Conservation (phyloP, 2,113 vertebrate genomes). For the Carassius carassius region DNA sequence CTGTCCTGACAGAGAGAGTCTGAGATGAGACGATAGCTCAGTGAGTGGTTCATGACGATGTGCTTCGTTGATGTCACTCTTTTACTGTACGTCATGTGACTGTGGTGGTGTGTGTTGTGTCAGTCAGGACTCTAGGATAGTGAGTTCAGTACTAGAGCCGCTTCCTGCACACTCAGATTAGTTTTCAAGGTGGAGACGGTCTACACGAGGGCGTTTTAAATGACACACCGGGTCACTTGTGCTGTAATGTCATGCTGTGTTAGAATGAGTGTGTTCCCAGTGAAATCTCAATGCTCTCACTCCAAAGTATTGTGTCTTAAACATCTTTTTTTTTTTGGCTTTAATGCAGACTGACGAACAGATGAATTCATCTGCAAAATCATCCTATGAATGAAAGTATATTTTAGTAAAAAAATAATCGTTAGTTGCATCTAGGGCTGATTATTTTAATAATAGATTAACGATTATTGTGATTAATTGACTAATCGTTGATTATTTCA, state of each 20-base stretch:
- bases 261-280: neutral
- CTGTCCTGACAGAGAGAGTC: neutral
- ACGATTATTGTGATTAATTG: neutral
- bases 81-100: neutral
- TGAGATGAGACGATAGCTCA: neutral
- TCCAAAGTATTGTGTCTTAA: no score
- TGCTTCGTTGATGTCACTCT: neutral
- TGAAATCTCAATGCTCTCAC: neutral
- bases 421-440: no score
- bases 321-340: neutral
- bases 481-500: no score
- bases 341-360: neutral
- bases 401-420: no score
- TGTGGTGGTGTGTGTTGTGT: neutral
- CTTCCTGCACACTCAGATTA: no score
- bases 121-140: neutral
- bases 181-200: no score
- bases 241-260: neutral
- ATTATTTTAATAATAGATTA: neutral
- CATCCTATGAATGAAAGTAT: no score
- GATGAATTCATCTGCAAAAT: no score
- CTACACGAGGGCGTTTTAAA: no score
- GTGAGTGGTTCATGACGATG: neutral
- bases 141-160: neutral
- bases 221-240: no score